Conservation (phyloP, 2,888 invertebrate species). For the Anticlea derivata region DNA sequence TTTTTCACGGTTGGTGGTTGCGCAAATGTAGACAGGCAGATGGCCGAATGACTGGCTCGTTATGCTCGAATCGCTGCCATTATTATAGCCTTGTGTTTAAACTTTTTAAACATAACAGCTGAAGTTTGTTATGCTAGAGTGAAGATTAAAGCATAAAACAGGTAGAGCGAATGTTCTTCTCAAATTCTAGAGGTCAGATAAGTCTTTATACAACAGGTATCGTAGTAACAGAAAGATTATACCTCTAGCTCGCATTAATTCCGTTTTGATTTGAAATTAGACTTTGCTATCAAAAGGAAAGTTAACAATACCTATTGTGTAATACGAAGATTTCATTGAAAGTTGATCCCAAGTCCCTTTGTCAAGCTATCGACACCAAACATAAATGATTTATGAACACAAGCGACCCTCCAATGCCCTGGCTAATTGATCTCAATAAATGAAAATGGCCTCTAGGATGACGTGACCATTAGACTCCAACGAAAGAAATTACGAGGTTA, state of each 20-base stretch:
- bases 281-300: no score
- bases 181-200: no score
- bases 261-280: not conserved
- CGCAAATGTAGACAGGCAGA: conserved; percentile 49
- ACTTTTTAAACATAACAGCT: conserved; percentile 32
- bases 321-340: not conserved
- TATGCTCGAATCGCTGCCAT: conserved; percentile 45
- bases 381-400: conserved; percentile 38
- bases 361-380: conserved; percentile 30
- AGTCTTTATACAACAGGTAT: no score
- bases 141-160: not conserved
- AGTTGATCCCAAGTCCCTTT: conserved; percentile 4
- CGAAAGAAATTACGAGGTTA: conserved; percentile 70
- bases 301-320: not conserved
- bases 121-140: not conserved
- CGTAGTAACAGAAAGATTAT: no score
- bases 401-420: conserved; percentile 35
- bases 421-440: conserved; percentile 73
- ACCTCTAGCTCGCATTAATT: no score
- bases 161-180: no score
- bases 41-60: conserved; percentile 43
- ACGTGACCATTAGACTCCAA: conserved; percentile 60
- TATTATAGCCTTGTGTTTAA: conserved; percentile 36
- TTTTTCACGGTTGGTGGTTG: conserved; percentile 55
- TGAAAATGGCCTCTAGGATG: conserved; percentile 64